These are phyloP conservation scores for Aegithalos caudatus DNA, from an alignment of 2,113 vertebrate species.

Conservation along the genomic window DNA sequence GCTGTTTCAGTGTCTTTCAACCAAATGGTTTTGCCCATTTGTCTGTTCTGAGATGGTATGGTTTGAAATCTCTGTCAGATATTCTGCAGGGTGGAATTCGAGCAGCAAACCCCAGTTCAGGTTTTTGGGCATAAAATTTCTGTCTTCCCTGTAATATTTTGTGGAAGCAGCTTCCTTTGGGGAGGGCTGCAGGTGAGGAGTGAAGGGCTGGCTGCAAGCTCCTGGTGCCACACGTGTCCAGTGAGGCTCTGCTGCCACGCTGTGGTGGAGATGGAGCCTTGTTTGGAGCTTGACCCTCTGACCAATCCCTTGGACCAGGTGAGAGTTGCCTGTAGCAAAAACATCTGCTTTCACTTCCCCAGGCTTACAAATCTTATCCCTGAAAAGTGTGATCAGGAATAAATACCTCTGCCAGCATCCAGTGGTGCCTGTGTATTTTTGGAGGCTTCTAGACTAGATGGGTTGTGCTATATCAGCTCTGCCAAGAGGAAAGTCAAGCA, in stretches of 20 bases:
- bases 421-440: not conserved
- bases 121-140: not conserved
- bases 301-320: not conserved
- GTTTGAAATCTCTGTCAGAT: not conserved
- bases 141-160: not conserved
- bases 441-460: not conserved
- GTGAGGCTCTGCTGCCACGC: constrained; percentile 49
- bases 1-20: not conserved
- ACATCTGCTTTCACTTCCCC: not conserved
- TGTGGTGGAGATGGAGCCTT: not conserved
- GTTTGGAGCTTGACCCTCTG: not conserved
- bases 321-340: not conserved
- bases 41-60: not conserved
- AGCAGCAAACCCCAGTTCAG: not conserved
- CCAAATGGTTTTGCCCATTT: not conserved
- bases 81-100: not conserved
- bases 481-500: not conserved
- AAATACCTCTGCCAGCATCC: not conserved
- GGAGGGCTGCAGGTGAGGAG: not conserved
- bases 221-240: not conserved
- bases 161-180: not conserved
- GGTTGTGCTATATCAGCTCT: not conserved
- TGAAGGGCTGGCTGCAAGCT: not conserved
- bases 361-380: not conserved
- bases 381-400: not conserved